A percentile compares a stretch with the other conserved stretches of the same genome.
These are phyloP conservation scores for Tachycineta bicolor DNA, from an alignment of 2,113 vertebrate species.

Conservation along the genomic window DNA sequence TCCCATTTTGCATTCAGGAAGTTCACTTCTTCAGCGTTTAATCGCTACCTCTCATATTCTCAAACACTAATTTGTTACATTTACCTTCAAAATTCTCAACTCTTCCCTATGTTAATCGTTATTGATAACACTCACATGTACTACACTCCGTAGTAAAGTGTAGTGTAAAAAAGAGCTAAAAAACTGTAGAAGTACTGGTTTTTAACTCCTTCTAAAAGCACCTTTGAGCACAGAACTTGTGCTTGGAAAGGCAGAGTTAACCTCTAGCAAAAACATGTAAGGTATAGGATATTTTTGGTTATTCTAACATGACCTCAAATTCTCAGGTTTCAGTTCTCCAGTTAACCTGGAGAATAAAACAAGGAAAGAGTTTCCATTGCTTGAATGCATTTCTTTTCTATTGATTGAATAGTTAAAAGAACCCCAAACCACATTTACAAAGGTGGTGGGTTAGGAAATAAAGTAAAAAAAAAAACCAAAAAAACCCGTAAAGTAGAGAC, in stretches of 20 bases:
- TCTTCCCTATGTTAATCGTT: background rate
- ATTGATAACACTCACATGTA: background rate
- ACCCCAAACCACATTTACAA: background rate
- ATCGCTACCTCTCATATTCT: background rate
- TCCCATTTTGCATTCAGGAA: background rate
- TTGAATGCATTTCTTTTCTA: background rate
- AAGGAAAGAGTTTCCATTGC: background rate
- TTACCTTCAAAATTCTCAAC: background rate
- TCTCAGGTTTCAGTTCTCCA: background rate
- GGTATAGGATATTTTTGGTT: background rate
- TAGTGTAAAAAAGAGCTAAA: background rate
- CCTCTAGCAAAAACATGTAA: background rate
- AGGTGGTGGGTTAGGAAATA: background rate
- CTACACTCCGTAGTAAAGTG: fast-evolving
- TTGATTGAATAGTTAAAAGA: background rate
- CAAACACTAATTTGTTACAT: background rate
- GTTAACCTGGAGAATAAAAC: background rate
- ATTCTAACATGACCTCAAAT: background rate
- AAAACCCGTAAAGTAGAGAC: background rate
- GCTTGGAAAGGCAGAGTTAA: background rate
- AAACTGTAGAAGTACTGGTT: background rate
- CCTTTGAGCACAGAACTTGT: background rate
- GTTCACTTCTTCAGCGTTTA: background rate
- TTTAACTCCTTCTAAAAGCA: background rate
- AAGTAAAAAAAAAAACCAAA: background rate